Percentiles rank a stretch among this genome's conserved stretches.
These are phyloP conservation scores for Drosophila lacertosa DNA, from an alignment of 1,140 invertebrate genomes.

Conservation along the genomic window DNA sequence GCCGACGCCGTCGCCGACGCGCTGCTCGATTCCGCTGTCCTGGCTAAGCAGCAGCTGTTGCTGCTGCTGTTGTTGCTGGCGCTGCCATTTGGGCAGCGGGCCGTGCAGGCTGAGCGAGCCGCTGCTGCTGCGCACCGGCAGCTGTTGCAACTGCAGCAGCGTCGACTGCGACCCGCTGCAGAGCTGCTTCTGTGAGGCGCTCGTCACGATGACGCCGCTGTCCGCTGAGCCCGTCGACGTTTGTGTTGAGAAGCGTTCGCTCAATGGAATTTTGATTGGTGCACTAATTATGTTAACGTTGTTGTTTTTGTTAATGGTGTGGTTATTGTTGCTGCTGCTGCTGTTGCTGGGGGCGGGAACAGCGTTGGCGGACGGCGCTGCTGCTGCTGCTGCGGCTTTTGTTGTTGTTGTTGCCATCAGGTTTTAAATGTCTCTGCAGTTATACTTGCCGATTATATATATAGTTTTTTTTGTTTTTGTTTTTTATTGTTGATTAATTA, in stretches of 20 bases:
- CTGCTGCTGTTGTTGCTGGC: constrained; percentile 49
- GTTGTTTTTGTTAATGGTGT: constrained; percentile 21
- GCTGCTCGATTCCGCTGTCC: constrained; percentile 79
- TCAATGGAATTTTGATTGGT: constrained; percentile 75
- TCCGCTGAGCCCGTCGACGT: constrained; percentile 80
- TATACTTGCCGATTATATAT: constrained; percentile 8
- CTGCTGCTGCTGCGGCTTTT: constrained; percentile 48
- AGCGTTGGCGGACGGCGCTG: constrained; percentile 41
- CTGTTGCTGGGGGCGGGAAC: constrained; percentile 20
- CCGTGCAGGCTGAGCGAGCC: constrained; percentile 72
- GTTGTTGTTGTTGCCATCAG: constrained; percentile 80
- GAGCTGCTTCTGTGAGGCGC: constrained; percentile 55
- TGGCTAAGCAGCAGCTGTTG: constrained; percentile 70
- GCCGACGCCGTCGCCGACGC: constrained; percentile 22
- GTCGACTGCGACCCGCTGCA: constrained; percentile 57
- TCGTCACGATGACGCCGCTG: constrained; percentile 68
- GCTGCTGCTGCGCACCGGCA: constrained; percentile 74
- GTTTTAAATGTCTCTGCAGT: constrained; percentile 49
- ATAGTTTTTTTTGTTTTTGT: constrained; percentile 18
- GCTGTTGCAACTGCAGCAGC: constrained; percentile 54
- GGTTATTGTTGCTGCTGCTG: constrained; percentile 32
- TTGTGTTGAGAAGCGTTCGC: constrained; percentile 74
- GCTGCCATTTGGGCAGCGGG: constrained; percentile 58
- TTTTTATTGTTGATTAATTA: constrained; percentile 4
- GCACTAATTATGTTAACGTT: constrained; percentile 46